A percentile compares a stretch with the other conserved stretches of the same genome.
These are phyloP conservation scores for Nematolebias whitei DNA, from an alignment of 2,113 vertebrate genomes.

Conservation along the genomic window DNA sequence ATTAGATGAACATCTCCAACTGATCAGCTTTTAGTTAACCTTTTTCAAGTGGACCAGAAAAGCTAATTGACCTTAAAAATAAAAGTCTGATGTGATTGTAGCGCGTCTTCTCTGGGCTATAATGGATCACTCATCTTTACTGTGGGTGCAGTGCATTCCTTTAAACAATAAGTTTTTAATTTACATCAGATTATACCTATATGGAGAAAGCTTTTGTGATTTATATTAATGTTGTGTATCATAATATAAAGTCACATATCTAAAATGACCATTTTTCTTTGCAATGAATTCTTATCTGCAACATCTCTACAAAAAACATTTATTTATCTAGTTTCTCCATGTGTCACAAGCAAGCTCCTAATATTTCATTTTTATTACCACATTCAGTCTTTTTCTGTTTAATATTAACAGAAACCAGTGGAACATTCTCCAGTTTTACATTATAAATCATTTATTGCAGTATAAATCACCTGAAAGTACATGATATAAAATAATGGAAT, in stretches of 20 bases:
- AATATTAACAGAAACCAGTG: not conserved
- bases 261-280: not conserved
- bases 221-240: not conserved
- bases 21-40: no score
- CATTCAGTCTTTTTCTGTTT: not conserved
- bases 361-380: not conserved
- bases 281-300: not conserved
- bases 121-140: no score
- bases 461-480: slow-evolving; percentile 86
- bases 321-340: no score
- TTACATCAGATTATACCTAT: not conserved
- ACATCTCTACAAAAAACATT: not conserved
- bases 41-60: no score
- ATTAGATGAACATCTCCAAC: no score
- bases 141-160: no score
- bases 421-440: slow-evolving; percentile 21
- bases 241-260: not conserved
- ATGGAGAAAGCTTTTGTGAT: not conserved
- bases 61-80: no score
- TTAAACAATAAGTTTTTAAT: no score
- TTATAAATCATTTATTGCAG: slow-evolving; percentile 86
- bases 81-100: no score
- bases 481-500: slow-evolving; percentile 76
- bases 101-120: no score
- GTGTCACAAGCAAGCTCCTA: no score